These are phyloP conservation scores for Carabus problematicus DNA, from an alignment of 2,888 invertebrate genomes.

Conservation along the genomic window DNA sequence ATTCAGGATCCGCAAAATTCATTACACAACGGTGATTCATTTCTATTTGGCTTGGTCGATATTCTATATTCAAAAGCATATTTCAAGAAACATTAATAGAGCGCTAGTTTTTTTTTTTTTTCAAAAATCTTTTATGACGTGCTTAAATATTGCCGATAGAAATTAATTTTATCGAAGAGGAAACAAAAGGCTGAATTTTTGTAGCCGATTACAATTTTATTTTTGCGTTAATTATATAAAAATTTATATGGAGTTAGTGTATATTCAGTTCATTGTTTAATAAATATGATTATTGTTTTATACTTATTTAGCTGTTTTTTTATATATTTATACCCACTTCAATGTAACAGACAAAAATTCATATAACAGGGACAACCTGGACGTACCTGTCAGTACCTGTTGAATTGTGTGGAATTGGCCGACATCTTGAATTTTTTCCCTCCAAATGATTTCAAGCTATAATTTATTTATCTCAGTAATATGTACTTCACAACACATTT, in stretches of 20 bases:
- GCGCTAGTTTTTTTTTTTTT: conserved; percentile 5
- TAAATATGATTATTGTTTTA: conserved; percentile 10
- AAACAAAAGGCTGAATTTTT: conserved; percentile 11
- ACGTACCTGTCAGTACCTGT: too few species aligned
- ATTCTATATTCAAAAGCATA: conserved; percentile 35
- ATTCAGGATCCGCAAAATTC: conserved; percentile 66
- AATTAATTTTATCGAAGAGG: not conserved
- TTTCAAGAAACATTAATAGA: conserved; percentile 19
- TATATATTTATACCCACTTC: too few species aligned
- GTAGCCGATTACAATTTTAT: conserved; percentile 1
- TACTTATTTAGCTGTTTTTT: not conserved
- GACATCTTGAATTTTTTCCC: too few species aligned
- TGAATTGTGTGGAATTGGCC: too few species aligned
- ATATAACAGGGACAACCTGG: too few species aligned
- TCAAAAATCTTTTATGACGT: not conserved
- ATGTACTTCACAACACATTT: too few species aligned
- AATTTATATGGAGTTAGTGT: conserved; percentile 1
- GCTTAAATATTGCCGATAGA: conserved; percentile 1
- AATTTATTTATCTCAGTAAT: too few species aligned
- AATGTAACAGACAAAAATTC: too few species aligned
- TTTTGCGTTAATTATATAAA: conserved; percentile 10
- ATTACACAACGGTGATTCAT: conserved; percentile 60
- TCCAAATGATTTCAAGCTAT: too few species aligned
- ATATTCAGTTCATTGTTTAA: conserved; percentile 5
- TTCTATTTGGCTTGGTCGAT: conserved; percentile 31